These are phyloP conservation scores for Nemotelus nigrinus DNA, from an alignment of 2,888 invertebrate species.

Conservation along the genomic window DNA sequence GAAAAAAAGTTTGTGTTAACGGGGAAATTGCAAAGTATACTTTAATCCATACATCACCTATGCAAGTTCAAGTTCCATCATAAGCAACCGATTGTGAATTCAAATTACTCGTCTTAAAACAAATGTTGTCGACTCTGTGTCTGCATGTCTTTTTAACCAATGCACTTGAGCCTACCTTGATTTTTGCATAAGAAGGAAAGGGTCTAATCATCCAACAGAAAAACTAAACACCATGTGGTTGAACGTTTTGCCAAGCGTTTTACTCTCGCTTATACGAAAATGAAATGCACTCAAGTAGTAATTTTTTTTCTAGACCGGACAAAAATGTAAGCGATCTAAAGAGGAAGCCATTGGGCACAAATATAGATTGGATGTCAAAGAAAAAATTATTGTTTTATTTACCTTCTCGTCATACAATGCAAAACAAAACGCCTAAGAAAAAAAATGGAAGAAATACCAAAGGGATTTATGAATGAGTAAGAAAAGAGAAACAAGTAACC, in stretches of 20 bases:
- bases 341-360: conserved; percentile 62
- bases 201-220: conserved; percentile 20
- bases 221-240: conserved; percentile 38
- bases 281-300: background rate
- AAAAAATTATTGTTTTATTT: conserved; percentile 28
- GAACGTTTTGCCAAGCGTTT: conserved; percentile 23
- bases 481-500: conserved; percentile 42
- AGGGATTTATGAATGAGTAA: background rate
- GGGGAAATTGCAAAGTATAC: no score
- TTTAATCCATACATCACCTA: no score
- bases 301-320: conserved; percentile 27
- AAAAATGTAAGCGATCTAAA: conserved; percentile 63
- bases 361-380: conserved; percentile 53
- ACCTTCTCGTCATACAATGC: background rate
- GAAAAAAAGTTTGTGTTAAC: no score
- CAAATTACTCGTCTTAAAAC: conserved; percentile 21
- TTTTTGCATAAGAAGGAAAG: conserved; percentile 14
- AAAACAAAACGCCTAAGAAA: conserved; percentile 33
- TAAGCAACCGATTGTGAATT: conserved; percentile 1
- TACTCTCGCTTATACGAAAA: conserved; percentile 8
- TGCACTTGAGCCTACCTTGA: background rate
- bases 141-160: conserved; percentile 13
- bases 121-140: conserved; percentile 25
- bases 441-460: conserved; percentile 8
- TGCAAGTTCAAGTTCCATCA: no score